phyloP scores from a whole-genome alignment of 2,113 vertebrate genomes.

The Anoplopoma fimbria region DNA sequence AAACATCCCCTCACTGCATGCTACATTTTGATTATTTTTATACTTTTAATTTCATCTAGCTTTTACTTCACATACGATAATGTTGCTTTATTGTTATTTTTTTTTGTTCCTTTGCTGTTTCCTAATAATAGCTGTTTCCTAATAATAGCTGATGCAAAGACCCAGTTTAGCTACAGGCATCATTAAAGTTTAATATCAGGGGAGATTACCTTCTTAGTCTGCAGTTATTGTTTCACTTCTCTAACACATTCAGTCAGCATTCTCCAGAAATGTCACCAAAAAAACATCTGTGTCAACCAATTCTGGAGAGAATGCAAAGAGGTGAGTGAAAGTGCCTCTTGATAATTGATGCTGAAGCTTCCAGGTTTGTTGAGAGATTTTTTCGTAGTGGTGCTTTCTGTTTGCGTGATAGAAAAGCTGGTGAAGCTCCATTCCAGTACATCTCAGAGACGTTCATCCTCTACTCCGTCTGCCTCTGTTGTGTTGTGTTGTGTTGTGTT shows the following conservation, averaged over 20 bases:
- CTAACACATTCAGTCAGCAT: neutral
- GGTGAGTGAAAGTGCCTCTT: neutral
- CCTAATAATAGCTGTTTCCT: conserved; percentile 20
- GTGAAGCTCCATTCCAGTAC: neutral
- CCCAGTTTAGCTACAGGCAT: conserved; percentile 15
- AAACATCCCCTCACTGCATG: neutral
- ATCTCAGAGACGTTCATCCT: neutral
- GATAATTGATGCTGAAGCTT: too few species aligned
- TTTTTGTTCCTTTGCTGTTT: conserved; percentile 8
- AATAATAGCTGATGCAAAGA: conserved; percentile 23
- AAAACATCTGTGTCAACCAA: neutral
- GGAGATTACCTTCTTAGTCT: conserved; percentile 9
- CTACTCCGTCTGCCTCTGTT: conserved; percentile 10
- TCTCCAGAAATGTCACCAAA: neutral
- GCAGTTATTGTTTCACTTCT: conserved; percentile 1
- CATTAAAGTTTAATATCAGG: conserved; percentile 19
- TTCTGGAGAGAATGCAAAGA: neutral
- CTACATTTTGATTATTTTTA: too few species aligned
- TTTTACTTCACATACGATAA: neutral
- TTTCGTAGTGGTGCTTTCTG: neutral
- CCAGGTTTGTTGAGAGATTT: neutral
- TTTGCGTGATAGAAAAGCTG: neutral
- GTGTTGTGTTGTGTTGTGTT: neutral
- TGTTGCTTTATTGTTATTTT: neutral
- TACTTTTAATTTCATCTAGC: too few species aligned